Percentiles rank a stretch among this genome's conserved stretches.
These are phyloP conservation scores for Neogobius melanostomus DNA, from an alignment of 2,113 vertebrate species.

Conservation along the genomic window DNA sequence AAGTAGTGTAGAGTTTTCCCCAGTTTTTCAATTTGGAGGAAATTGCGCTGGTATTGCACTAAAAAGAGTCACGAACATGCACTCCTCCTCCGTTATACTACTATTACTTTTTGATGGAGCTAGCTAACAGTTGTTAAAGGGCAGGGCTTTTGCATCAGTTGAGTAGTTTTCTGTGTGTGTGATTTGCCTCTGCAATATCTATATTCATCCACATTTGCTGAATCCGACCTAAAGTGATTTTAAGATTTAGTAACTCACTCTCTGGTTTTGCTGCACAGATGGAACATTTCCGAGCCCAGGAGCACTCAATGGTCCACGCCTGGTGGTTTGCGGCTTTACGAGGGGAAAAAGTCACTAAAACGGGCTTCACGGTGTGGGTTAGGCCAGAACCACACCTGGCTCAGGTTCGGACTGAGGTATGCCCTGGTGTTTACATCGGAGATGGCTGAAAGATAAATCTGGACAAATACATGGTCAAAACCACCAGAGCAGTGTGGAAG, in stretches of 20 bases:
- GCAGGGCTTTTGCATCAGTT: too few relatives aligned
- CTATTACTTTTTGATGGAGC: too few relatives aligned
- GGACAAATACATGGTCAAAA: not conserved
- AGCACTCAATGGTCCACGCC: slow-evolving; percentile 2
- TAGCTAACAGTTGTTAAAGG: too few relatives aligned
- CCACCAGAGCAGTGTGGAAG: not conserved
- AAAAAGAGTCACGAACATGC: too few relatives aligned
- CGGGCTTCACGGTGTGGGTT: not conserved
- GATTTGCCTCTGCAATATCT: not conserved
- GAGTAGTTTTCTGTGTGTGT: too few relatives aligned
- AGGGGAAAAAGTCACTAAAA: slow-evolving; percentile 1
- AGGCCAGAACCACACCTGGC: slow-evolving; percentile 7
- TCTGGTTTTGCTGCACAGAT: not conserved
- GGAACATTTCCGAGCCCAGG: not conserved
- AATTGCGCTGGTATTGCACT: too few relatives aligned
- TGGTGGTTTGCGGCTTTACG: slow-evolving; percentile 9
- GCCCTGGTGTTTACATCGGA: not conserved
- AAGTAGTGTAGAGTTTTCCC: too few relatives aligned
- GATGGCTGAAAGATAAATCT: not conserved
- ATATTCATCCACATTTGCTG: not conserved
- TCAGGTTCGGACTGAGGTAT: not conserved
- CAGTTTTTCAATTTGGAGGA: too few relatives aligned
- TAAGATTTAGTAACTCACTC: not conserved
- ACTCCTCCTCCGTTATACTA: too few relatives aligned
- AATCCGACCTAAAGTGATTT: not conserved